Conservation (phyloP, 2,113 vertebrate species). For the Holacanthus passer region DNA sequence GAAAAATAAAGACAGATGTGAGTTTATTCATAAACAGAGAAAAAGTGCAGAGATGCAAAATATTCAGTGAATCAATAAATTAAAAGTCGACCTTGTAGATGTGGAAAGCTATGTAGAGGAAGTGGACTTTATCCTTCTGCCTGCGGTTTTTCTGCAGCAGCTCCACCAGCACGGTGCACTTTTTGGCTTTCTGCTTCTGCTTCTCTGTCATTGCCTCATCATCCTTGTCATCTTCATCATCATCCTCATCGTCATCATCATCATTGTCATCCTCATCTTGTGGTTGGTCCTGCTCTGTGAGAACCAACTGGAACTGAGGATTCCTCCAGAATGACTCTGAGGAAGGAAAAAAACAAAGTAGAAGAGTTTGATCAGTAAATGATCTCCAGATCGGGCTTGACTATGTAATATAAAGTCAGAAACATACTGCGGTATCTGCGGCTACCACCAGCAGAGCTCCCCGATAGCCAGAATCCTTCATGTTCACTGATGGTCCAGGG, state of each 20-base stretch:
- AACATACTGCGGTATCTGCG: conserved; percentile 74
- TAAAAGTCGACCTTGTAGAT: conserved; percentile 79
- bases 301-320: conserved; percentile 83
- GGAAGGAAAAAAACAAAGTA: neutral
- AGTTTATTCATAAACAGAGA: conserved; percentile 4
- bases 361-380: neutral
- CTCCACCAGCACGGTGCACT: conserved; percentile 84
- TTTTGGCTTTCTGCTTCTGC: conserved; percentile 66
- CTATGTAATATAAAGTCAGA: neutral
- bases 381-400: neutral
- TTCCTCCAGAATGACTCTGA: conserved; percentile 85
- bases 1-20: neutral
- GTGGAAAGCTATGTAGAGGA: conserved; percentile 82
- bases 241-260: conserved; percentile 49
- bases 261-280: conserved; percentile 57
- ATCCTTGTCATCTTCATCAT: conserved; percentile 51
- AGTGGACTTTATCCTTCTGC: conserved; percentile 72
- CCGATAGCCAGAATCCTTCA: conserved; percentile 79
- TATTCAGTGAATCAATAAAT: neutral
- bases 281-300: conserved; percentile 72
- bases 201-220: conserved; percentile 49
- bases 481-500: conserved; percentile 81
- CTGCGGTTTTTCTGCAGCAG: conserved; percentile 86
- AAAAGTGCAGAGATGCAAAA: neutral
- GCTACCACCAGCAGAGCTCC: conserved; percentile 84